Conservation (phyloP, 2,797 vertebrate species). For the Falco naumanni region DNA sequence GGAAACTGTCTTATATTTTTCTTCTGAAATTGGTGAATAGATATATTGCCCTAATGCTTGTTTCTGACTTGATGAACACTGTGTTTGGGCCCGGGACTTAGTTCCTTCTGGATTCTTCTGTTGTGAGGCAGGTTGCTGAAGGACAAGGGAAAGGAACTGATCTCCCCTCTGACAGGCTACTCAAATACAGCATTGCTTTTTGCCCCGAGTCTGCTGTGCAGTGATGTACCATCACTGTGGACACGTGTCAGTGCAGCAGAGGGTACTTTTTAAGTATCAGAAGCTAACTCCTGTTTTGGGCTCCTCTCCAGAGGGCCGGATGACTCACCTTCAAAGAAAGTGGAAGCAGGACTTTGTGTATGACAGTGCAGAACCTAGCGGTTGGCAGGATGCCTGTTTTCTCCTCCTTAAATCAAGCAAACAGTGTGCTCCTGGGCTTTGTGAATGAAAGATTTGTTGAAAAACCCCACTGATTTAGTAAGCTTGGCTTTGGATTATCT, state of each 20-base stretch:
- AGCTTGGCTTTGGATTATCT: constrained; percentile 23
- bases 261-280: background rate
- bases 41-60: background rate
- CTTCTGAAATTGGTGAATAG: background rate
- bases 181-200: background rate
- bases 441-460: constrained; percentile 22
- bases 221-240: fast-evolving
- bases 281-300: background rate
- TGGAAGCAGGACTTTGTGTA: background rate
- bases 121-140: background rate
- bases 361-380: constrained; percentile 9
- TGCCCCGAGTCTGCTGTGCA: background rate
- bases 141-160: background rate
- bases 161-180: background rate
- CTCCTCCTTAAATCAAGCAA: constrained; percentile 10
- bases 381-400: background rate
- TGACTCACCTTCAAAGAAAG: constrained; percentile 45
- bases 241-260: background rate
- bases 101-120: background rate
- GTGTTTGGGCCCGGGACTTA: background rate
- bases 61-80: background rate
- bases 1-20: background rate
- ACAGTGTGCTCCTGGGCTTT: background rate
- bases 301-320: constrained; percentile 25
- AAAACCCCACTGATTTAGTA: background rate